Evolutionary conservation across 2,797 vertebrate genomes (phyloP).

Genomic region (Bucorvus abyssinicus): DNA sequence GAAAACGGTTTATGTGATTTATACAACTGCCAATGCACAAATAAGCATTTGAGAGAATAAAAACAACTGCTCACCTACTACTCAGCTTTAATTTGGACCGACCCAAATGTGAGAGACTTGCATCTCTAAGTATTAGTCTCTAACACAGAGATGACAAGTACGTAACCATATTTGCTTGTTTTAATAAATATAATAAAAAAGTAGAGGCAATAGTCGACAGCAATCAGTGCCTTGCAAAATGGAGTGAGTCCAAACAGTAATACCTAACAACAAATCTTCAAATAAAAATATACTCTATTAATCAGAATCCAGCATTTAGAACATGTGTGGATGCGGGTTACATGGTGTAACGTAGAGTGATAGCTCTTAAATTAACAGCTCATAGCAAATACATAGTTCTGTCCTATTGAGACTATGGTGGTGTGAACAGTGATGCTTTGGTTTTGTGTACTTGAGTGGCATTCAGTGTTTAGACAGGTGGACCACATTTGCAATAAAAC

Average conservation of each 20-base stretch:
- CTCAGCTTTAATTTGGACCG: neutral
- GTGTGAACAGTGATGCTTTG: neutral
- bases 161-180: neutral
- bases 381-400: neutral
- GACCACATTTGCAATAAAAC: neutral
- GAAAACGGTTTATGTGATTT: neutral
- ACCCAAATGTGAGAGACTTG: neutral
- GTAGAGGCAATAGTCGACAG: neutral
- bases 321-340: neutral
- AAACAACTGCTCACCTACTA: neutral
- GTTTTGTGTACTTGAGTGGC: neutral
- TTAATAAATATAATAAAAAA: neutral
- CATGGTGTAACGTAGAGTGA: neutral
- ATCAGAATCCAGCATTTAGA: neutral
- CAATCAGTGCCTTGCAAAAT: neutral
- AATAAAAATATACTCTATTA: neutral
- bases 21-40: neutral
- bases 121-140: neutral
- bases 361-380: neutral
- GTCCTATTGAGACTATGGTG: fast-evolving
- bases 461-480: neutral
- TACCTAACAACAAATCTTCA: neutral
- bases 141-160: neutral
- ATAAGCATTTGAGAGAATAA: neutral
- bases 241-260: neutral